Evolutionary conservation across 2,113 vertebrate genomes (phyloP).

Genomic region (Cephalopholis sonnerati): DNA sequence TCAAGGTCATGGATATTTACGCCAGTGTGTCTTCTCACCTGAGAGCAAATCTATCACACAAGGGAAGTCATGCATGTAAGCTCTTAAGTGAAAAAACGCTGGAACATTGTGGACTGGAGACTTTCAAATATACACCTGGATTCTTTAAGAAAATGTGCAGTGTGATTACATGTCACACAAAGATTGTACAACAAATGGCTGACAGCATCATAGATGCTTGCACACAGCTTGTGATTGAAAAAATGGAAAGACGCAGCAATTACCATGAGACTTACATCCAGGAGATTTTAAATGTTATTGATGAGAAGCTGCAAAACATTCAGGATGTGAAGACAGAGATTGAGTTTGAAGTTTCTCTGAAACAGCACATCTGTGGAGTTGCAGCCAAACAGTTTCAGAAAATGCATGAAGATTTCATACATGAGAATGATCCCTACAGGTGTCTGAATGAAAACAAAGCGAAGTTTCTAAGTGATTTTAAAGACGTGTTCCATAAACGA

Average conservation of each 20-base stretch:
- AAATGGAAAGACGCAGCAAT: accelerated
- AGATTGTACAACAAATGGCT: background rate
- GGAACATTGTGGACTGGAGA: accelerated
- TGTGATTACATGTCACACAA: accelerated
- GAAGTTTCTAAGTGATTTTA: slow-evolving; percentile 50
- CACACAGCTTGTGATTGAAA: accelerated
- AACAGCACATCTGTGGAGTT: slow-evolving; percentile 74
- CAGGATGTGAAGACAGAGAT: accelerated
- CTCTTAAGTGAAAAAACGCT: accelerated
- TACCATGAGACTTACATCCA: slow-evolving; percentile 70
- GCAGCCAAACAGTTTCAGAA: slow-evolving; percentile 60
- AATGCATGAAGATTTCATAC: slow-evolving; percentile 68
- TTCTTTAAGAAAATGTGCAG: too few species aligned
- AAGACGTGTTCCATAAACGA: slow-evolving; percentile 68
- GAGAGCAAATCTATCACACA: slow-evolving; percentile 3
- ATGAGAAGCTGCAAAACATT: background rate
- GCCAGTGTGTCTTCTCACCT: background rate
- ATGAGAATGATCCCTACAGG: slow-evolving; percentile 60
- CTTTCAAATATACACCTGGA: slow-evolving; percentile 3
- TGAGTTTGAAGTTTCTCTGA: slow-evolving; percentile 66
- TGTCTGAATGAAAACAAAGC: slow-evolving; percentile 54
- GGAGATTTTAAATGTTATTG: slow-evolving; percentile 68
- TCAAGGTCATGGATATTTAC: background rate
- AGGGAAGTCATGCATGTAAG: slow-evolving; percentile 4
- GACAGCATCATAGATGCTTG: slow-evolving; percentile 53